Base-by-base conservation (phyloP, 2,797 vertebrate genomes). In the Anomalospiza imberbis region DNA sequence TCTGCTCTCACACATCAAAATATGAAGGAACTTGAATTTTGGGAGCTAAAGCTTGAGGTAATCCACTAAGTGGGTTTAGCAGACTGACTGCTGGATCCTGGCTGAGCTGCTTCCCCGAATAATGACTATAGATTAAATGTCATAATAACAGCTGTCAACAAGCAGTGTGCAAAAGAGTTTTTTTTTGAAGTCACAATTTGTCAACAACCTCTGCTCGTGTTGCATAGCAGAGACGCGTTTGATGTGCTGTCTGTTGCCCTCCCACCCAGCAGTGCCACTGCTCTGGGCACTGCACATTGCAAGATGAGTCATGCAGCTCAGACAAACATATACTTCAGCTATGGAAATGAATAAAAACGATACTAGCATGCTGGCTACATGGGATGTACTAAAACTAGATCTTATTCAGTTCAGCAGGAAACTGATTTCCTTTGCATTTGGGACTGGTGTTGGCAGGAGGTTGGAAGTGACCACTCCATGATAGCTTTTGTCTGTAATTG, bases 101-200 rank as follows among this genome's bases (percentile, higher is more conserved):
- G 54, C 71, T 85, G 84, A 90, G 55, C 60, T 73, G 58, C 62
- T 94, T 95, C 85, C 80, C 82, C 7, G 0, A 73, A 57, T 88
- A 63, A 74, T 61, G 74, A 53, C 62, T 85, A 19, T 29, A 92
- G 77, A 88, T 84, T 53, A 88, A 77, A 65, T 92, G 36, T 63
- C 78, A 45, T 58, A 88, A 73, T 89, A 95, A 83, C 79, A 94
- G 86, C 88, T 94, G 85, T 95, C 92, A 91, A 81, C 75, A 85
- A 91, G 45, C 60, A 85, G 89, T 6, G 10, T 86, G 78, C 70
- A 88, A 71, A 87, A 80, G 71, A 93, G n/a, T 22, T 3, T 55
- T 92, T 94, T 83, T 88, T 87, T 82, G 31, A 94, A 95, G 77
- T 88, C 92, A 71, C 85, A 80, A 61, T 92, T 90, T 83, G 54